Evolutionary conservation across 1,140 invertebrate species (phyloP).

Genomic region (Lithobius niger): DNA sequence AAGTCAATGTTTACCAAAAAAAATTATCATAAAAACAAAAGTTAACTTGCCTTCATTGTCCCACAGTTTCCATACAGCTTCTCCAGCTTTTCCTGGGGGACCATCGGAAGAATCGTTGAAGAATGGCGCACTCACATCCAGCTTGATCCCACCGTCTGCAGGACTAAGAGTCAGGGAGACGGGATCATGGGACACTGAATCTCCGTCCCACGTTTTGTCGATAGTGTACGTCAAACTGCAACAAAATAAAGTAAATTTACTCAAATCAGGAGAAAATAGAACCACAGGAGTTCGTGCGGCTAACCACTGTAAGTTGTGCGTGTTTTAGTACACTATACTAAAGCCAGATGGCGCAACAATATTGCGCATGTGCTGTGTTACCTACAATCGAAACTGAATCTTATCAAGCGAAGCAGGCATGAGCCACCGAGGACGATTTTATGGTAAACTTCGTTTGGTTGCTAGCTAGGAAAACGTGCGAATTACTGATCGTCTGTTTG

Average conservation of each 20-base stretch:
- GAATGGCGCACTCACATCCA: conserved; percentile 24
- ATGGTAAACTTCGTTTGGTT: too few relatives aligned
- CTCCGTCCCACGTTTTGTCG: background rate
- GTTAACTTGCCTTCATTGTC: conserved; percentile 30
- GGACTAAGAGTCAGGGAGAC: background rate
- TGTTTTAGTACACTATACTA: too few relatives aligned
- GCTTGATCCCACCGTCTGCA: background rate
- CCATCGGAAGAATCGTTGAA: conserved; percentile 22
- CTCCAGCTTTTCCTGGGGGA: conserved; percentile 23
- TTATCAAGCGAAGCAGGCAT: too few relatives aligned
- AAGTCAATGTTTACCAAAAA: background rate
- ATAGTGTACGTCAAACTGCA: background rate
- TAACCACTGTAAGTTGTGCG: too few relatives aligned
- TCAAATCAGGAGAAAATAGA: too few relatives aligned
- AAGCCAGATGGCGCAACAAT: too few relatives aligned
- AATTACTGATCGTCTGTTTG: too few relatives aligned
- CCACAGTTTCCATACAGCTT: conserved; percentile 28
- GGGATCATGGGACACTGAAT: background rate
- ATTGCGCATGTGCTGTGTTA: too few relatives aligned
- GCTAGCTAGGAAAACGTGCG: too few relatives aligned
- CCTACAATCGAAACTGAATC: too few relatives aligned
- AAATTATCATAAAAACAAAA: conserved; percentile 2
- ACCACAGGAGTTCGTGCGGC: too few relatives aligned
- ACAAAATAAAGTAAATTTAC: background rate
- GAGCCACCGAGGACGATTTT: too few relatives aligned